Percentiles rank a stretch among this genome's conserved stretches.
phyloP scores from a whole-genome alignment of 2,797 vertebrate species.

The Labroides dimidiatus region DNA sequence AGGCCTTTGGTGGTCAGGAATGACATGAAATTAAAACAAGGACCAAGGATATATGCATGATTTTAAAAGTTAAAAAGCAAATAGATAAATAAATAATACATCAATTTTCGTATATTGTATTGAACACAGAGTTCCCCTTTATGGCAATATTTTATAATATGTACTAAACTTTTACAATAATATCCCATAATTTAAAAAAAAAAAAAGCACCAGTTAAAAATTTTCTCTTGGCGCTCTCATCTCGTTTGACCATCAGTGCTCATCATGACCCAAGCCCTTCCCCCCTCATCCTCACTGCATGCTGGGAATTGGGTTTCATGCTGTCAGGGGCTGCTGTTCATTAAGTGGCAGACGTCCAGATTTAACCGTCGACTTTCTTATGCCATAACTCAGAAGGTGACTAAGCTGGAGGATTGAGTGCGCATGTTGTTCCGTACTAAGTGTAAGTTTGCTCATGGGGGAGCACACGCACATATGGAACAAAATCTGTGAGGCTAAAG shows the following conservation, averaged over 20 bases:
- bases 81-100: no score
- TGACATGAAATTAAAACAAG: neutral
- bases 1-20: constrained; percentile 19
- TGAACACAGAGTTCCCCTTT: no score
- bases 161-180: neutral
- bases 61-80: no score
- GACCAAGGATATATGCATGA: neutral
- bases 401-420: constrained; percentile 57
- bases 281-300: constrained; percentile 25
- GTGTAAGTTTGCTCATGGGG: constrained; percentile 37
- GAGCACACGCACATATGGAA: constrained; percentile 64
- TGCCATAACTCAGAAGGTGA: constrained; percentile 57
- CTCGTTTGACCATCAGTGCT: constrained; percentile 4
- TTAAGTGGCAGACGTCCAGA: constrained; percentile 50
- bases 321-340: constrained; percentile 40
- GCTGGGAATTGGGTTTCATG: constrained; percentile 44
- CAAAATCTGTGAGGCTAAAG: constrained; percentile 69
- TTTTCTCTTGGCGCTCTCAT: constrained; percentile 2
- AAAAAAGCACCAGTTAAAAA: neutral
- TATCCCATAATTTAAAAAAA: neutral
- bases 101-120: no score
- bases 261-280: constrained; percentile 32
- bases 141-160: no score
- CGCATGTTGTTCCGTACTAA: constrained; percentile 46
- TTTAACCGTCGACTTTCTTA: constrained; percentile 38